Percentiles rank a stretch among this genome's conserved stretches.
Conservation (phyloP, 2,888 invertebrate genomes). For the Mycalesis mineus region DNA sequence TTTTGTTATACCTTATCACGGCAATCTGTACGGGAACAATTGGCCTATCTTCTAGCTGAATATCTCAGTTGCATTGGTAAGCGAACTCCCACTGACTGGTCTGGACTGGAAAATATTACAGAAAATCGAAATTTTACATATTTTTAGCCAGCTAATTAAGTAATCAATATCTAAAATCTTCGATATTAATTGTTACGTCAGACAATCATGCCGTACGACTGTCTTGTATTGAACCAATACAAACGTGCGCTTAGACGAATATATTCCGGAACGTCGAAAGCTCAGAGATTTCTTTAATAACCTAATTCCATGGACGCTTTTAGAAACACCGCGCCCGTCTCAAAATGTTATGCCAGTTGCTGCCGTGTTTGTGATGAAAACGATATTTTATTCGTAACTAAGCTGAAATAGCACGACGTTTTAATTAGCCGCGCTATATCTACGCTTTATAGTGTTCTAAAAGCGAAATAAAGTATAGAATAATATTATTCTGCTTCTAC, state of each 20-base stretch:
- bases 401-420: constrained; percentile 1
- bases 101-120: no score
- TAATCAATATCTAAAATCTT: no score
- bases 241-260: constrained; percentile 12
- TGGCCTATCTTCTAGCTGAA: no score
- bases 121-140: no score
- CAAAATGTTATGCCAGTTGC: constrained; percentile 14
- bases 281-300: constrained; percentile 36
- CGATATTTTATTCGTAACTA: constrained; percentile 8
- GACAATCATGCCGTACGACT: neutral
- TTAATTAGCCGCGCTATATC: neutral
- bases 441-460: neutral
- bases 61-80: no score
- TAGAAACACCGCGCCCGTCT: constrained; percentile 24
- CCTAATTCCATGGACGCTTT: constrained; percentile 35
- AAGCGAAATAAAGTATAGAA: neutral
- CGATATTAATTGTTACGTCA: no score
- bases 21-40: no score
- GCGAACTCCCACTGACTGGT: no score
- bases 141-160: no score
- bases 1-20: no score
- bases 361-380: neutral
- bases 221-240: constrained; percentile 31
- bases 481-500: no score
- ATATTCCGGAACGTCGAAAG: constrained; percentile 25